These are phyloP conservation scores for Drosophila kanekoi DNA, from an alignment of 2,888 invertebrate species.

Conservation along the genomic window DNA sequence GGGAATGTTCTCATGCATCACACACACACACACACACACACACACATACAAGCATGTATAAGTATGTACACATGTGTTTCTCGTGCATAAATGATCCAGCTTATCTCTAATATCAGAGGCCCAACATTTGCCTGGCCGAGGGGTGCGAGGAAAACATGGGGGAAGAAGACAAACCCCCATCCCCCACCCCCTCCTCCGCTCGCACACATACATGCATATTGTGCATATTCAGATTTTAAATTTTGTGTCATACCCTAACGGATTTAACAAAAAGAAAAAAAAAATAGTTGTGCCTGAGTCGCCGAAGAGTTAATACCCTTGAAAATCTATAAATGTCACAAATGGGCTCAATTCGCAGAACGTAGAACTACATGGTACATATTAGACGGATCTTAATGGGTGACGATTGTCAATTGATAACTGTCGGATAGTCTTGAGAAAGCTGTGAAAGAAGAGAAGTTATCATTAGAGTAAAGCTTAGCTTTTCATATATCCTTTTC, in stretches of 20 bases:
- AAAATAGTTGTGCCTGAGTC: background rate
- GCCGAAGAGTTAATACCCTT: constrained; percentile 2
- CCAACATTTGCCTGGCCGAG: constrained; percentile 3
- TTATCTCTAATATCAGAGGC: constrained; percentile 53
- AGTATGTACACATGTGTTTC: constrained; percentile 12
- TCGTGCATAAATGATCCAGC: constrained; percentile 44
- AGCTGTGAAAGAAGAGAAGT: too few species aligned
- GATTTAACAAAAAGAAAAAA: constrained; percentile 23
- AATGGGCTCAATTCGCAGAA: too few species aligned
- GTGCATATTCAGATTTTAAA: constrained; percentile 68
- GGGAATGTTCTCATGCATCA: constrained; percentile 12
- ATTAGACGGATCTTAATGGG: too few species aligned
- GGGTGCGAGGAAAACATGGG: constrained; percentile 1
- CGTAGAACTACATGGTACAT: too few species aligned
- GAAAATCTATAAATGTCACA: background rate
- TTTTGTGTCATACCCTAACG: constrained; percentile 50
- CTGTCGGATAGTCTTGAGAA: too few species aligned
- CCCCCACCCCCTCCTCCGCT: constrained; percentile 3
- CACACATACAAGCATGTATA: background rate
- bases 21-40: background rate
- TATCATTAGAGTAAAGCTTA: too few species aligned
- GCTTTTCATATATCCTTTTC: too few species aligned
- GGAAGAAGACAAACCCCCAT: constrained; percentile 6
- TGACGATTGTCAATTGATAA: too few species aligned
- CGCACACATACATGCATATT: constrained; percentile 10